Percentiles rank a stretch among this genome's conserved stretches.
phyloP scores from a whole-genome alignment of 2,888 invertebrate genomes.

The Pollenia labialis region DNA sequence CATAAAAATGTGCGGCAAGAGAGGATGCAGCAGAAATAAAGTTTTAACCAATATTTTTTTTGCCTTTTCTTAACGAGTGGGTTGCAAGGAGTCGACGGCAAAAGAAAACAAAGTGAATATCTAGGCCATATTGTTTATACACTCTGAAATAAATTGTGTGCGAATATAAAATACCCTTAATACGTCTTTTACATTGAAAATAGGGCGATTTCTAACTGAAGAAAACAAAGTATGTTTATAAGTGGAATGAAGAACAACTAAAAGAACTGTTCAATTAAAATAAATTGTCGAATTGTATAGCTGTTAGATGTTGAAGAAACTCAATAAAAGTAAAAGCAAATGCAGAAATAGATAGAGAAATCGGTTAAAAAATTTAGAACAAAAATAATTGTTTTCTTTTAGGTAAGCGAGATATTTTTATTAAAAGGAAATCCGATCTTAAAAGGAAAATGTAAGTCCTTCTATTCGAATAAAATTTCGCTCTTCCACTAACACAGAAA shows the following conservation, averaged over 20 bases:
- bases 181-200: conserved; percentile 51
- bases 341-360: too few relatives aligned
- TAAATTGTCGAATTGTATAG: too few relatives aligned
- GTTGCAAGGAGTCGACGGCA: not conserved
- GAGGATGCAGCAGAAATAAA: not conserved
- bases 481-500: too few relatives aligned
- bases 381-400: too few relatives aligned
- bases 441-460: too few relatives aligned
- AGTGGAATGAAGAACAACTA: not conserved
- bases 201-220: conserved; percentile 14
- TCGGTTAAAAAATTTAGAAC: too few relatives aligned
- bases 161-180: conserved; percentile 32
- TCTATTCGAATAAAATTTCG: too few relatives aligned
- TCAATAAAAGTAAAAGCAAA: too few relatives aligned
- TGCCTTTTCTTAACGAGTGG: not conserved
- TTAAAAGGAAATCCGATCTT: too few relatives aligned
- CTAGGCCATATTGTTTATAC: conserved; percentile 63
- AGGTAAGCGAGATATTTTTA: too few relatives aligned
- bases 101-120: conserved; percentile 41
- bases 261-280: not conserved
- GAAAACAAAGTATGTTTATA: not conserved
- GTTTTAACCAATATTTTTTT: conserved; percentile 6
- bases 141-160: conserved; percentile 52
- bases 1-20: not conserved
- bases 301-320: too few relatives aligned